Evolutionary conservation across 2,888 invertebrate species (phyloP), one percentile per base, ranked within the genome.

Genomic region (Metellina segmentata): DNA sequence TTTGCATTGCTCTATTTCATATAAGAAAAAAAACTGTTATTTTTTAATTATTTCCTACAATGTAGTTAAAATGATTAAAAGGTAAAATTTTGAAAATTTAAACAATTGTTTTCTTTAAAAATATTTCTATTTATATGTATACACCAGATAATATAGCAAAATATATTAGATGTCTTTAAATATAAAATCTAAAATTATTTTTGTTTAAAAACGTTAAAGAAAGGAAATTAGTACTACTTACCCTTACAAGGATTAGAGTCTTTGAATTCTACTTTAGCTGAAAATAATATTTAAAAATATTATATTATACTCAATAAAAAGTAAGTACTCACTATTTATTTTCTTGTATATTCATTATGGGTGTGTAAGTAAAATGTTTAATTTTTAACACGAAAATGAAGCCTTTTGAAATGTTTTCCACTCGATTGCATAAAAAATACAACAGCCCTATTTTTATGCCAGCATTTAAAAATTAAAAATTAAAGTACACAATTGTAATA

Each of bases 211-310:
- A 34, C 1, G 11, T 13, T 16, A 13, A 52, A 74, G 7, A 52
- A 72, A 52, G 11, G n/a, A 20, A 52, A 16, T 61, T 79, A 53
- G 52, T 53, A 11, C 16, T 34, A 83, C 85, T 61, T 85, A 90
- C 90, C 48, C 79, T 81, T 51, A 20, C 90, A 90, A 13, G 90
- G 90, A 70, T 90, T 85, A 13, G 75, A n/a, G 13, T 74, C 19
- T n/a, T 74, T 70, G 74, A 85, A 85, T 13, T 85, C 85, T 7
- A 71, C 34, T 20, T 49, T 53, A 52, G 71, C 90, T 90, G 51
- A 69, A 49, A 78, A 20, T 19, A 82, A 82, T 52, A 34, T 0
- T 34, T 34, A 51, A 61, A 81, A 61, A 11, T 61, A 81, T 52
- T 81, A 85, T 69, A 61, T 61, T 20, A 75, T 51, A 48, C 1